Percentiles rank a stretch among this genome's conserved stretches.
These are phyloP conservation scores for Eupristina koningsbergeri DNA, from an alignment of 1,140 invertebrate genomes.

Conservation along the genomic window DNA sequence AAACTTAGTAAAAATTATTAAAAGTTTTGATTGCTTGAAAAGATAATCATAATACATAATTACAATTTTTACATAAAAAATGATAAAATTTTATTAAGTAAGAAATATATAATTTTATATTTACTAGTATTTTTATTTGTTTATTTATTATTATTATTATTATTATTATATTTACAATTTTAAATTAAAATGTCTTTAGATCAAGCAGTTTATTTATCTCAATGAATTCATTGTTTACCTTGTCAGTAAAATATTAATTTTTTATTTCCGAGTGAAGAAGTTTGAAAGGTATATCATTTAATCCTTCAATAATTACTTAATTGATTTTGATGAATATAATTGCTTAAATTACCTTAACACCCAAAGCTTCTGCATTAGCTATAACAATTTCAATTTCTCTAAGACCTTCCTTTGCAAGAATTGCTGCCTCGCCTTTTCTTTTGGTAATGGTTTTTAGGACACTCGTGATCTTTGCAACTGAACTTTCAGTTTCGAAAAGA, in stretches of 20 bases:
- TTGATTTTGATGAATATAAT: background rate
- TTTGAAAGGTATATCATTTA: background rate
- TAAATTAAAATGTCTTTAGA: background rate
- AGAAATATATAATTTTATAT: too few species aligned
- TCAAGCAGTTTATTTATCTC: background rate
- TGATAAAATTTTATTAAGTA: too few species aligned
- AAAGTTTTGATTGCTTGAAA: too few species aligned
- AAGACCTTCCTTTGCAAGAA: conserved; percentile 80
- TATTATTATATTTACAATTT: too few species aligned
- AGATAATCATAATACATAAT: too few species aligned
- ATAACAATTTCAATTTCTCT: conserved; percentile 83
- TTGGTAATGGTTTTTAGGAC: conserved; percentile 77
- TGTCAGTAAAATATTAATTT: background rate
- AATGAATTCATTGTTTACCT: background rate
- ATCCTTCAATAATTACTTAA: background rate
- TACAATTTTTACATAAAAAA: background rate
- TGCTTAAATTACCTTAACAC: conserved; percentile 77
- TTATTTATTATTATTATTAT: too few species aligned
- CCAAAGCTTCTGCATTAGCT: conserved; percentile 79
- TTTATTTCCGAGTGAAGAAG: background rate
- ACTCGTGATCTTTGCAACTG: conserved; percentile 78
- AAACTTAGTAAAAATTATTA: background rate
- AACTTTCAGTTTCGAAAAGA: conserved; percentile 82
- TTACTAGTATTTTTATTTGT: too few species aligned
- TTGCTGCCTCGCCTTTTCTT: conserved; percentile 78